These are phyloP conservation scores for Holotrichia oblita DNA, from an alignment of 1,140 invertebrate species.

Conservation along the genomic window DNA sequence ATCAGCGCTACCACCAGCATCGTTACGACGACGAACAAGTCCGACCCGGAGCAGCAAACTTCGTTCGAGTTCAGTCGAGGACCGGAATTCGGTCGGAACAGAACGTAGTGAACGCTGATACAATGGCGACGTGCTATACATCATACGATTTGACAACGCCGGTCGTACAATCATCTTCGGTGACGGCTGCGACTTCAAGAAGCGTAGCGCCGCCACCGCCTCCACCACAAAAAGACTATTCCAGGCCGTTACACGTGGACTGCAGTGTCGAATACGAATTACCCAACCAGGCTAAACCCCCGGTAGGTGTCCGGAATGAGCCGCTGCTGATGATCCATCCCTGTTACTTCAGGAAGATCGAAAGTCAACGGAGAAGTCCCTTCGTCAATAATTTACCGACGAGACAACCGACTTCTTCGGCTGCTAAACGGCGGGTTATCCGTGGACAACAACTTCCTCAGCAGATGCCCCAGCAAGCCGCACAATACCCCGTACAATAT, in stretches of 20 bases:
- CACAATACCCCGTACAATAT: slow-evolving; percentile 60
- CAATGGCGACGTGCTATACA: slow-evolving; percentile 59
- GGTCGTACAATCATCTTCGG: slow-evolving; percentile 37
- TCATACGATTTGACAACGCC: slow-evolving; percentile 55
- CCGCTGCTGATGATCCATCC: slow-evolving; percentile 86
- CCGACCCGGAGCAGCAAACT: slow-evolving; percentile 37
- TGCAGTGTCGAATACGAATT: slow-evolving; percentile 87
- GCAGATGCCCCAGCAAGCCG: slow-evolving; percentile 59
- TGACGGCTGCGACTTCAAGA: neutral
- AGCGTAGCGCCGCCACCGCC: slow-evolving; percentile 45
- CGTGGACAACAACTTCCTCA: slow-evolving; percentile 53
- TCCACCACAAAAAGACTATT: slow-evolving; percentile 73
- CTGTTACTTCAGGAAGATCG: slow-evolving; percentile 83
- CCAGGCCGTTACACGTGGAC: slow-evolving; percentile 81
- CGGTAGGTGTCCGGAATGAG: slow-evolving; percentile 76
- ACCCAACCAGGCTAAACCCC: slow-evolving; percentile 82
- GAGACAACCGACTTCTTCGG: slow-evolving; percentile 57
- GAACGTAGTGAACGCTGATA: slow-evolving; percentile 45
- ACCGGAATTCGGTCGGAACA: slow-evolving; percentile 52
- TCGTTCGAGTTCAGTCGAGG: slow-evolving; percentile 55
- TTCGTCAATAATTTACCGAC: slow-evolving; percentile 78
- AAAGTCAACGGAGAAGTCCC: slow-evolving; percentile 77
- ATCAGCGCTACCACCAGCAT: slow-evolving; percentile 35
- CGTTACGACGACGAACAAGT: slow-evolving; percentile 39
- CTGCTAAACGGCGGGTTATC: slow-evolving; percentile 55